A percentile compares a stretch with the other conserved stretches of the same genome.
Conservation (phyloP, 2,888 invertebrate genomes). For the Caradrina clavipalpis region DNA sequence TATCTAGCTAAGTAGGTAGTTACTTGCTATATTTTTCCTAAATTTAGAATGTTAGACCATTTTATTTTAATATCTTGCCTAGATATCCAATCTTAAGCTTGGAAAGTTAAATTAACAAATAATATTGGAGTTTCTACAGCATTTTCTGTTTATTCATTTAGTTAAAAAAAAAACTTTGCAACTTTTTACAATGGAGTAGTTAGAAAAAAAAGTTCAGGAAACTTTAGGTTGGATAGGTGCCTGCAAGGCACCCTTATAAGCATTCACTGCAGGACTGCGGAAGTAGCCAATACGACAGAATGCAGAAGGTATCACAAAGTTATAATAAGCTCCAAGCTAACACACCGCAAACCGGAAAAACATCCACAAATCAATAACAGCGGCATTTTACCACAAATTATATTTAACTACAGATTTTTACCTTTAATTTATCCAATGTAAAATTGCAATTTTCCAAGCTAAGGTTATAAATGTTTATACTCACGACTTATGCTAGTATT, state of each 20-base stretch:
- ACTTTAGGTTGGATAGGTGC: not conserved
- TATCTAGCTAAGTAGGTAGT: not conserved
- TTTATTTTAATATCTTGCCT: not conserved
- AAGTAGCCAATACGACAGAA: conserved; percentile 42
- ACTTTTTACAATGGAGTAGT: not conserved
- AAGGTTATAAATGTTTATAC: conserved; percentile 74
- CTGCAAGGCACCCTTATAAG: conserved; percentile 7
- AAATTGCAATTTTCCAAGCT: conserved; percentile 58
- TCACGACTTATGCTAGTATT: conserved; percentile 78
- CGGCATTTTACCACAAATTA: conserved; percentile 73
- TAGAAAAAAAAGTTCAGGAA: not conserved
- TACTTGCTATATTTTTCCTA: not conserved
- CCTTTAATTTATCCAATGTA: conserved; percentile 55
- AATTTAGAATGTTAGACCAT: not conserved
- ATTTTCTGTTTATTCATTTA: not conserved
- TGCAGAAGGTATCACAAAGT: conserved; percentile 42
- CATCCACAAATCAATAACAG: conserved; percentile 83
- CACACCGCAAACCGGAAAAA: conserved; percentile 70
- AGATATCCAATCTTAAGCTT: not conserved
- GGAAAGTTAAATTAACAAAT: not conserved
- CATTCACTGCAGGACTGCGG: conserved; percentile 21
- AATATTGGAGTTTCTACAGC: not conserved
- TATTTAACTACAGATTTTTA: conserved; percentile 55
- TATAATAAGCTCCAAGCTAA: conserved; percentile 62
- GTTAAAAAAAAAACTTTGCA: too few species aligned